Evolutionary conservation across 2,113 vertebrate species (phyloP).

Genomic region (Prochilodus magdalenae): DNA sequence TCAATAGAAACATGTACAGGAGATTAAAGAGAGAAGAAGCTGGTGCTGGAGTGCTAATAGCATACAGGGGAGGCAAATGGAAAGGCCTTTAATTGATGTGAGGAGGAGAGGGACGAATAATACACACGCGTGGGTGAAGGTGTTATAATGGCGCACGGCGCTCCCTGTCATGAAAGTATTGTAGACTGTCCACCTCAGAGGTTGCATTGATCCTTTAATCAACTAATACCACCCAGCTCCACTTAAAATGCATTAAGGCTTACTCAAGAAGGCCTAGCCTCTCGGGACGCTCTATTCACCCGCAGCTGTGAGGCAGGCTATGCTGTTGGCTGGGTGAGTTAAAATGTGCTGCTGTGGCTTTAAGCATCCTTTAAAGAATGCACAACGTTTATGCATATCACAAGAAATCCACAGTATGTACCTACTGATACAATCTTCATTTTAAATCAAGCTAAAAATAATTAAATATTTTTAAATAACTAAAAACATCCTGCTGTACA

Average conservation of each 20-base stretch:
- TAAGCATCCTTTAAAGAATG: neutral
- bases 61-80: constrained; percentile 58
- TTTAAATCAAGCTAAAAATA: too few species aligned
- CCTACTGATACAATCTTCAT: too few species aligned
- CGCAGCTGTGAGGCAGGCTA: neutral
- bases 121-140: constrained; percentile 35
- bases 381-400: too few species aligned
- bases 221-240: neutral
- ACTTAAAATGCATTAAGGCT: constrained; percentile 39
- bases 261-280: neutral
- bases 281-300: neutral
- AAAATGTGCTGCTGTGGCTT: constrained; percentile 7
- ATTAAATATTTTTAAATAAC: too few species aligned
- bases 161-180: constrained; percentile 23
- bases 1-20: constrained; percentile 77
- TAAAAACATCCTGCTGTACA: too few species aligned
- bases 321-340: neutral
- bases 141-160: constrained; percentile 54
- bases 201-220: constrained; percentile 45
- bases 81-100: constrained; percentile 74
- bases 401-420: too few species aligned
- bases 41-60: constrained; percentile 65
- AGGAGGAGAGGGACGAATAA: constrained; percentile 53
- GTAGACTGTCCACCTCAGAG: constrained; percentile 10
- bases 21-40: constrained; percentile 79